Base-by-base conservation (phyloP, 2,113 vertebrate genomes). In the Mola mola region DNA sequence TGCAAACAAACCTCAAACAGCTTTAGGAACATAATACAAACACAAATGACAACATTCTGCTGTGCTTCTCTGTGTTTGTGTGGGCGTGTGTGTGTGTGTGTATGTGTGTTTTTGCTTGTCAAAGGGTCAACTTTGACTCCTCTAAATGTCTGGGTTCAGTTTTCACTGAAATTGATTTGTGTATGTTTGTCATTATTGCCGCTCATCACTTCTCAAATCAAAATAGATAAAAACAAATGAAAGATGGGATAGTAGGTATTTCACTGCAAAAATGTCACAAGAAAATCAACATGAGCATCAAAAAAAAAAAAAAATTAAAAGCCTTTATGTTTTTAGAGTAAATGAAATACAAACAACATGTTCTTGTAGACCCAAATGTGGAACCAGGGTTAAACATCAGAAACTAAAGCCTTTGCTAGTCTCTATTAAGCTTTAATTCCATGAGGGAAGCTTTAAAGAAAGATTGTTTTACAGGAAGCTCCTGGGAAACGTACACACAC, bases 401-500 rank as follows among this genome's bases (percentile, higher is more conserved):
- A 66, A 37, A 24, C 21, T 34, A 19, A 34, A 52, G 40, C 63
- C 40, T 46, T 47, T 13, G 5, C 67, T 37, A 38, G 53, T 72
- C 42, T 44, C 13, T 51, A 26, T 52, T 37, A 53, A 41, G 49
- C 46, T 61, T 48, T 11, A 31, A 24, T 37, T 41, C 43, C 59
- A 58, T 0, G 20, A 33, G 42, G 64, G 38, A 47, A 16, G 58
- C 63, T 57, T 34, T 11, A 51, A 43, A 65, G 44, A 33, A 60
- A 61, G 58, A 51, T 65, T 65, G 37, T 71, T 72, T 61, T 17
- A n/a, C 10, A 8, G 62, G 13, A 48, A 15, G 42, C 41, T 53
- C 17, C 29, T 33, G 38, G 31, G 37, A 25, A 40, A 20, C 0
- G 5, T 9, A 17, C n/a, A 5, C 4, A 29, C 21, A 20, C 22